Evolutionary conservation across 2,888 invertebrate species (phyloP), one percentile per base, ranked within the genome.

Genomic region (Drosophila demipolita): DNA sequence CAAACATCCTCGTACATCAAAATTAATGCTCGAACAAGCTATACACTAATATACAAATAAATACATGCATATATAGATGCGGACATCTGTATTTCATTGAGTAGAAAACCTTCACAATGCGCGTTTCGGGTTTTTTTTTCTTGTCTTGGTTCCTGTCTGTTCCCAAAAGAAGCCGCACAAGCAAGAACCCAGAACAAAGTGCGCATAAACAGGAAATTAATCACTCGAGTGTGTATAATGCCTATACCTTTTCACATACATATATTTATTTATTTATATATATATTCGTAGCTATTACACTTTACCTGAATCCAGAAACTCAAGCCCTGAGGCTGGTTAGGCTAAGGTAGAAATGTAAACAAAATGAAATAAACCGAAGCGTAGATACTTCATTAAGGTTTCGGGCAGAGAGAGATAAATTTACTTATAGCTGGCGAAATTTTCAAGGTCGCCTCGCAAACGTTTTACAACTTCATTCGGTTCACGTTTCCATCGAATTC

Each of bases 141-240:
- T 20, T 48, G n/a, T 40, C 50, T 42, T 4, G 38, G 49, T 70
- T 73, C 73, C 71, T 61, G 60, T 48, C 58, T 32, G 57, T 65
- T 40, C 48, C 54, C 48, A 73, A 66, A 74, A 69, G 83, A 86
- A 86, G 87, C 86, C 86, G 64, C 88, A 85, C 70, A 88, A 88
- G 71, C 68, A 82, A 87, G 84, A 79, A 82, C 59, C 38, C n/a
- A 45, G 57, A 64, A 66, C 65, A 70, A 83, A 62, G 53, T 87
- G 69, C 72, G 75, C 76, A 87, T 89, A 90, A 90, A 89, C 89
- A 89, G 89, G 90, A 91, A 89, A 89, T 87, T 90, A 89, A 80
- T 87, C 82, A 80, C 73, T 74, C 82, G 63, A 83, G 82, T 90
- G 87, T 90, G 73, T 74, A 70, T 75, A 68, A 55, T 68, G 71